A percentile compares a stretch with the other conserved stretches of the same genome.
Evolutionary conservation across 2,888 invertebrate genomes (phyloP).

Genomic region (Venusia cambrica): DNA sequence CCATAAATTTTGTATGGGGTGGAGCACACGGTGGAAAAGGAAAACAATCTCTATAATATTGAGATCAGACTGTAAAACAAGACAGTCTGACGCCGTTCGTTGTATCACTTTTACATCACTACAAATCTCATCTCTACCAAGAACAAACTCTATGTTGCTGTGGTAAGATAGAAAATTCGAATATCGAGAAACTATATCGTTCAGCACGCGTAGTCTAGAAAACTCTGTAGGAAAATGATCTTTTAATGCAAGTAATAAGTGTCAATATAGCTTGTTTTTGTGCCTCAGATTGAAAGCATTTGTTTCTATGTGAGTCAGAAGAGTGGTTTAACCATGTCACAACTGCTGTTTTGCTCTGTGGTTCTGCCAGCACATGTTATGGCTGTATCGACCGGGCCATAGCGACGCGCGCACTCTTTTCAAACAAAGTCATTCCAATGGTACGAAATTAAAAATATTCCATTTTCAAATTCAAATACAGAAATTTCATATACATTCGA

Average conservation of each 20-base stretch:
- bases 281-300: background rate
- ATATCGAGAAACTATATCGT: background rate
- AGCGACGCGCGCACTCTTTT: conserved; percentile 71
- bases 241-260: background rate
- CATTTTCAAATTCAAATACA: conserved; percentile 13
- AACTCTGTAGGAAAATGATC: background rate
- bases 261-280: conserved; percentile 5
- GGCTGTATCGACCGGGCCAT: conserved; percentile 69
- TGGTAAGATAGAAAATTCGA: conserved; percentile 2
- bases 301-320: conserved; percentile 1
- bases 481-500: background rate
- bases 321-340: conserved; percentile 4
- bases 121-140: background rate
- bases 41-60: conserved; percentile 47
- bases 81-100: conserved; percentile 73
- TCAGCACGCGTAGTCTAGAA: too few species aligned
- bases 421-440: conserved; percentile 38
- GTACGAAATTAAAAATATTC: conserved; percentile 17
- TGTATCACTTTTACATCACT: conserved; percentile 2
- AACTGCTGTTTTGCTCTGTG: conserved; percentile 9
- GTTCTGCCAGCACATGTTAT: conserved; percentile 50
- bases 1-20: conserved; percentile 38
- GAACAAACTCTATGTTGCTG: conserved; percentile 4
- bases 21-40: conserved; percentile 32
- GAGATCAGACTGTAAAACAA: conserved; percentile 60